Percentiles rank a stretch among this genome's conserved stretches.
phyloP scores from a whole-genome alignment of 2,113 vertebrate species.

The Epinephelus fuscoguttatus region DNA sequence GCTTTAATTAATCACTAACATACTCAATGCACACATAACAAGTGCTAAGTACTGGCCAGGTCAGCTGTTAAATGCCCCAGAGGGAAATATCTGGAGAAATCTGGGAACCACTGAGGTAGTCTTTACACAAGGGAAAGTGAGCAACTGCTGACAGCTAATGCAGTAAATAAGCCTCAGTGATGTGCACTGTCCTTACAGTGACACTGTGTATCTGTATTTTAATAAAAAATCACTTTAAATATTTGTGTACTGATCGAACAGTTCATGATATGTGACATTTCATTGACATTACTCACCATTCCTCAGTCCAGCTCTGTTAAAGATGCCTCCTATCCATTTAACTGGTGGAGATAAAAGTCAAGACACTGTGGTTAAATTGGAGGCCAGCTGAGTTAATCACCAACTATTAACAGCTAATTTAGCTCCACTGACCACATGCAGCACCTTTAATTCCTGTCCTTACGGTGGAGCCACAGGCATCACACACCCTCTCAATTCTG shows the following conservation, averaged over 20 bases:
- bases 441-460: neutral
- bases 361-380: neutral
- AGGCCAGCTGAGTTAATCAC: constrained; percentile 1
- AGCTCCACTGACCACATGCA: neutral
- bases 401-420: constrained; percentile 5
- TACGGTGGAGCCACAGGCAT: neutral
- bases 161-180: constrained; percentile 25
- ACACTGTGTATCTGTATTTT: constrained; percentile 1
- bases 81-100: constrained; percentile 54
- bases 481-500: neutral
- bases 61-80: constrained; percentile 51
- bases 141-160: constrained; percentile 21
- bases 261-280: constrained; percentile 1
- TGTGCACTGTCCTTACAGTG: neutral
- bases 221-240: neutral
- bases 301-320: neutral
- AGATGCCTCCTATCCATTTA: neutral
- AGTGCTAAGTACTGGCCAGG: constrained; percentile 63
- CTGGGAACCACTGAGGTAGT: constrained; percentile 25
- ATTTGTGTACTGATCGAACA: neutral
- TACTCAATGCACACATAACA: constrained; percentile 66
- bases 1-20: constrained; percentile 76
- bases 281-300: neutral
- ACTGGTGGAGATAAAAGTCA: neutral
- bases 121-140: constrained; percentile 36